These are phyloP conservation scores for Desmodus rotundus DNA, from an alignment of 2,113 vertebrate genomes.

Conservation along the genomic window DNA sequence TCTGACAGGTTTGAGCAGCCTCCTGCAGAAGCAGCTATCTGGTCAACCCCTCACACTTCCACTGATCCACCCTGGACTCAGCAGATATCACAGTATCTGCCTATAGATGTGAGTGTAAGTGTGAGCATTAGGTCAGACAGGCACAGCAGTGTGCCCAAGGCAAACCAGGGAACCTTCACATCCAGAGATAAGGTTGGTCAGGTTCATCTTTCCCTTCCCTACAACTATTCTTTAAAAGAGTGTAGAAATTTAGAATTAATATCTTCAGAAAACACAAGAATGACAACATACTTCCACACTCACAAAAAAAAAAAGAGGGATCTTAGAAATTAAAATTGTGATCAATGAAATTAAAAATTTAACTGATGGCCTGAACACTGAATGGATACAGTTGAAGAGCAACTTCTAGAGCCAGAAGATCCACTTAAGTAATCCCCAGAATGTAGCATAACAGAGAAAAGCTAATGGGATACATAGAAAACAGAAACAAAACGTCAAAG, in stretches of 20 bases:
- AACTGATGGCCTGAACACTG: background rate
- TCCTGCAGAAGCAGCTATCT: background rate
- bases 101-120: background rate
- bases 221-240: background rate
- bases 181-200: background rate
- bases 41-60: too few species aligned
- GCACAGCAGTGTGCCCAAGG: background rate
- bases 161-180: background rate
- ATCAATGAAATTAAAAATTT: conserved; percentile 21
- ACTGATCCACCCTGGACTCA: background rate
- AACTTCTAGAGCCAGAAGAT: background rate
- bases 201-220: background rate
- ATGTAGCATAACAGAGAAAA: background rate
- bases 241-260: background rate
- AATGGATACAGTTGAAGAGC: background rate
- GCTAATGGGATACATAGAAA: background rate
- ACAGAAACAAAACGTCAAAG: background rate
- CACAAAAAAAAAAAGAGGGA: background rate
- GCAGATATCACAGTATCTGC: background rate
- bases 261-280: background rate
- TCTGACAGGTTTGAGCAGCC: background rate
- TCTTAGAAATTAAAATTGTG: background rate
- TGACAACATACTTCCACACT: background rate
- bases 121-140: background rate
- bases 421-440: background rate